These are phyloP conservation scores for Jordanella pulchra DNA, from an alignment of 2,797 vertebrate species.

Conservation along the genomic window DNA sequence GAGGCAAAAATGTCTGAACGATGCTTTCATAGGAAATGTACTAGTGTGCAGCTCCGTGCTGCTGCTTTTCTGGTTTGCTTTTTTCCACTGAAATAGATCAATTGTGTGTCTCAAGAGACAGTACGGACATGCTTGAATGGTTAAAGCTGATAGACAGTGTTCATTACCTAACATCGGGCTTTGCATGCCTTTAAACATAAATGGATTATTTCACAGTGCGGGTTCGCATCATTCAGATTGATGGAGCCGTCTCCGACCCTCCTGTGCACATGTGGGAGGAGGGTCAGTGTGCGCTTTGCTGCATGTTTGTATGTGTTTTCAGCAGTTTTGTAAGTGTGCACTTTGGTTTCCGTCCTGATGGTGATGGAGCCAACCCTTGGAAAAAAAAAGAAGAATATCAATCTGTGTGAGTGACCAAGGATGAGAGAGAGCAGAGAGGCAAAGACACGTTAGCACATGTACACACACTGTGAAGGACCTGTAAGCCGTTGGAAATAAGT, in stretches of 20 bases:
- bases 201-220: conserved; percentile 48
- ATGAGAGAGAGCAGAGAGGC: conserved; percentile 30
- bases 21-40: neutral
- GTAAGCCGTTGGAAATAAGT: conserved; percentile 37
- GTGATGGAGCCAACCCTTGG: conserved; percentile 40
- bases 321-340: conserved; percentile 4
- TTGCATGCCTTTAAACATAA: conserved; percentile 27
- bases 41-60: neutral
- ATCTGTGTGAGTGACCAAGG: conserved; percentile 65
- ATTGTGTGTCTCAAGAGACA: conserved; percentile 37
- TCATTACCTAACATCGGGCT: conserved; percentile 51
- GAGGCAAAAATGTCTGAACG: neutral
- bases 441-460: conserved; percentile 15
- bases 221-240: conserved; percentile 44
- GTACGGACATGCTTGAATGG: conserved; percentile 8
- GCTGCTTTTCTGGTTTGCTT: neutral
- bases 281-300: neutral
- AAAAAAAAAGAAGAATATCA: conserved; percentile 56
- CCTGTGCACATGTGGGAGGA: neutral
- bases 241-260: conserved; percentile 14
- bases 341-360: conserved; percentile 36
- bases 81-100: conserved; percentile 13
- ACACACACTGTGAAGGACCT: conserved; percentile 18
- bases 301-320: neutral
- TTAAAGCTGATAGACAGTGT: conserved; percentile 20